Evolutionary conservation across 2,888 invertebrate species (phyloP).

Genomic region (Dicycla oo): DNA sequence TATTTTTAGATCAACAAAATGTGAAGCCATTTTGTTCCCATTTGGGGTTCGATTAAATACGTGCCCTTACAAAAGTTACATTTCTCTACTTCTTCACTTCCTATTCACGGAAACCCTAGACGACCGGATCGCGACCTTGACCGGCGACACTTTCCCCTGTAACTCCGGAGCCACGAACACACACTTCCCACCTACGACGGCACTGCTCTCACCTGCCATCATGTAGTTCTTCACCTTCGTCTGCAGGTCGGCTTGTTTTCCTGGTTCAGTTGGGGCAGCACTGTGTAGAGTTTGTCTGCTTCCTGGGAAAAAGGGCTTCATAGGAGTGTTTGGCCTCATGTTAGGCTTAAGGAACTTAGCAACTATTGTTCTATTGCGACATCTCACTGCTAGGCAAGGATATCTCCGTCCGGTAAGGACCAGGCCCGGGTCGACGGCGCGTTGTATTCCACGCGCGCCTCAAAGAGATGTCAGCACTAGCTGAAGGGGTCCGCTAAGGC

Average conservation of each 20-base stretch:
- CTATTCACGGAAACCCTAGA: background rate
- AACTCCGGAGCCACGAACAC: background rate
- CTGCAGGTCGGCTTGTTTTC: slow-evolving; percentile 76
- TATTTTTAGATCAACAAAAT: no score
- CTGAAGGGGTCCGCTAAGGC: no score
- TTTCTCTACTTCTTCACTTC: background rate
- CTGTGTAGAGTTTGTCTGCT: slow-evolving; percentile 69
- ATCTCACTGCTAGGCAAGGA: background rate
- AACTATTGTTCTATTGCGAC: background rate
- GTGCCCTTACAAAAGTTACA: background rate
- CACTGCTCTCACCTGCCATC: slow-evolving; percentile 61
- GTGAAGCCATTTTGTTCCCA: background rate
- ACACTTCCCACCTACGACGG: background rate
- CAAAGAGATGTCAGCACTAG: no score
- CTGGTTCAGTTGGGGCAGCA: slow-evolving; percentile 81
- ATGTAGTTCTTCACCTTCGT: slow-evolving; percentile 70
- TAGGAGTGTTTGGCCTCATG: background rate
- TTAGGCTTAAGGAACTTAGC: background rate
- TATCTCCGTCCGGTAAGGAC: background rate
- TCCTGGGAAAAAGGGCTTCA: slow-evolving; percentile 69
- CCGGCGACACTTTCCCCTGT: background rate
- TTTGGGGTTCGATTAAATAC: background rate
- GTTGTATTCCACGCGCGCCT: no score
- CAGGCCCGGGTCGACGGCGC: no score
- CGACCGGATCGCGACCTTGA: background rate